phyloP scores from a whole-genome alignment of 2,888 invertebrate genomes.

The Philereme vetulata region DNA sequence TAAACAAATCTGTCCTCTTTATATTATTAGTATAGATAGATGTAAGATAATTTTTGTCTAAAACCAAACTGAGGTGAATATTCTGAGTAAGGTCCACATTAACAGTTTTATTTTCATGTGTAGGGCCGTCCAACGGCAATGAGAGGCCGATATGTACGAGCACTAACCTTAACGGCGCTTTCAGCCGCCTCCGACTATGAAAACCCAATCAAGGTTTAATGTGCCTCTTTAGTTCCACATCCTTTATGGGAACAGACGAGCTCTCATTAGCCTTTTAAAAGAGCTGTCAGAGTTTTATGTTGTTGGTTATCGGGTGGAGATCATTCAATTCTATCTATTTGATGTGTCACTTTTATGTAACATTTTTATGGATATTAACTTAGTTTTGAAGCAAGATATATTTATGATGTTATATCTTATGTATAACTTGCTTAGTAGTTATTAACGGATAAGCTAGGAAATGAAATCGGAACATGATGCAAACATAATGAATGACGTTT shows the following conservation, averaged over 20 bases:
- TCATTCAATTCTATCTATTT: slow-evolving; percentile 9
- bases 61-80: background rate
- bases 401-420: no score
- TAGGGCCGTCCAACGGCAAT: slow-evolving; percentile 47
- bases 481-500: no score
- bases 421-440: no score
- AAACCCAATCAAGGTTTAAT: slow-evolving; percentile 76
- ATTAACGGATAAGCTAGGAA: no score
- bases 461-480: no score
- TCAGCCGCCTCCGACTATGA: slow-evolving; percentile 65
- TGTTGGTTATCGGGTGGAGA: slow-evolving; percentile 28
- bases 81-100: slow-evolving; percentile 11
- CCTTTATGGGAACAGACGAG: slow-evolving; percentile 51
- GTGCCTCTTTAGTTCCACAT: slow-evolving; percentile 53
- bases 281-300: slow-evolving; percentile 30
- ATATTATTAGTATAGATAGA: no score
- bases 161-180: slow-evolving; percentile 68
- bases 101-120: slow-evolving; percentile 51
- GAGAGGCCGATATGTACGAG: slow-evolving; percentile 64
- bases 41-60: background rate
- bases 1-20: no score
- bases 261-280: slow-evolving; percentile 42
- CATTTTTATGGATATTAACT: background rate
- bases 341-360: background rate
- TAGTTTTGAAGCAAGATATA: no score